Percentiles rank a stretch among this genome's conserved stretches.
Conservation (phyloP, 2,113 vertebrate species). For the Antechinus stuartii region DNA sequence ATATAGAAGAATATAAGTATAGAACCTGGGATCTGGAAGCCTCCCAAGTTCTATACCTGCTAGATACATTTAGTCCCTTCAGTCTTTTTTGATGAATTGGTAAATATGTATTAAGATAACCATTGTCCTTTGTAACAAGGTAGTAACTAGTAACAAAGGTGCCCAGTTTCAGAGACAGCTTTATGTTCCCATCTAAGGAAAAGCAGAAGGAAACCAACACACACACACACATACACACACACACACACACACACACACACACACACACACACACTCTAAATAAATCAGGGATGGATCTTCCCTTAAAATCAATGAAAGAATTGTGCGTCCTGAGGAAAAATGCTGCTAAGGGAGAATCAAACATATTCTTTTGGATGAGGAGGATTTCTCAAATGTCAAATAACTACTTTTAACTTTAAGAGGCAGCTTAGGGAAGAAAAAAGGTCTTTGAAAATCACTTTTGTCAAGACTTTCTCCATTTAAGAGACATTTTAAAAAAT, state of each 20-base stretch:
- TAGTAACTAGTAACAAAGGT: slow-evolving; percentile 10
- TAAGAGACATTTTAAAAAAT: slow-evolving; percentile 39
- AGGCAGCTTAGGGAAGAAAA: slow-evolving; percentile 50
- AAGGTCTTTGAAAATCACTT: slow-evolving; percentile 47
- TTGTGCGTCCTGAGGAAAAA: not conserved
- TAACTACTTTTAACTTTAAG: slow-evolving; percentile 53
- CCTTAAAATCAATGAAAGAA: slow-evolving; percentile 31
- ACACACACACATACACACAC: not conserved
- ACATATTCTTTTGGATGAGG: slow-evolving; percentile 20
- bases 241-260: not conserved
- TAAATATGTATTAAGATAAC: slow-evolving; percentile 6
- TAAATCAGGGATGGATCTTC: not conserved
- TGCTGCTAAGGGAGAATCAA: slow-evolving; percentile 27
- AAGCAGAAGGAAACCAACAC: slow-evolving; percentile 12
- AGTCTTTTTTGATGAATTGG: not conserved
- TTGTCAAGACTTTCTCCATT: slow-evolving; percentile 28
- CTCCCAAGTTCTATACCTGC: slow-evolving; percentile 22
- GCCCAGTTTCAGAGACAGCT: not conserved
- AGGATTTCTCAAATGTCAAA: slow-evolving; percentile 35
- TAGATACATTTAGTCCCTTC: slow-evolving; percentile 17
- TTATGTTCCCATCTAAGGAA: not conserved
- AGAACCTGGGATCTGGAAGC: not conserved
- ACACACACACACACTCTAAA: not conserved
- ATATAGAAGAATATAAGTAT: not conserved
- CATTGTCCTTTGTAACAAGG: not conserved